Evolutionary conservation across 2,888 invertebrate species (phyloP), one percentile per base, ranked within the genome.

Genomic region (Encarsia formosa): DNA sequence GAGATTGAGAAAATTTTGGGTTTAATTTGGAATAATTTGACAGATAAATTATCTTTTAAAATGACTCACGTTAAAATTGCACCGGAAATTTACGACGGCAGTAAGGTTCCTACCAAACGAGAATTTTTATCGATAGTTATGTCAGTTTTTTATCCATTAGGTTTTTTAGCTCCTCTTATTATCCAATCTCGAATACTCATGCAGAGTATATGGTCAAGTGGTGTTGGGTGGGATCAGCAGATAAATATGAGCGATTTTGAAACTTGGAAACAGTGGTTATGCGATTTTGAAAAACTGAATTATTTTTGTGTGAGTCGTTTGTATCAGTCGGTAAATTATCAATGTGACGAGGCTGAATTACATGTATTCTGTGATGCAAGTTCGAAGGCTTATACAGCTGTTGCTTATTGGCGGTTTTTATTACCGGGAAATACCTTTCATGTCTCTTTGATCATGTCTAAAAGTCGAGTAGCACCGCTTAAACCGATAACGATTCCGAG

Each of bases 81-180:
- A 9, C 16, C 22, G n/a, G 5, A 20, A 32, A 22, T 20, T 6
- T 31, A 15, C 4, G 59, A 16, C 35, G 57, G 4, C 4, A 31
- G 3, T 6, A 8, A 47, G 59, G 40, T 48, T n/a, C n/a, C n/a
- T n/a, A n/a, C n/a, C n/a, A n/a, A n/a, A n/a, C n/a, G n/a, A n/a
- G n/a, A n/a, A n/a, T 58, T 38, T 48, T 63, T 6, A 49, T 5
- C 55, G 8, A 44, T 58, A 0, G 57, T 61, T 5, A 65, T 62
- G 67, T 65, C 62, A 1, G 35, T n/a, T 67, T 1, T 70, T 63
- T 42, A 71, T 35, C 68, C 67, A 0, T 38, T 66, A 0, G 67
- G 65, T 9, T 51, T 65, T 1, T 50, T 66, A 4, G 48, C 53
- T 1, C 59, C 62, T 2, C 58, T 62, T 6, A 50, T 60, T 1